Base-by-base conservation (phyloP, 2,797 vertebrate genomes). In the Mormyrops attenuatus region DNA sequence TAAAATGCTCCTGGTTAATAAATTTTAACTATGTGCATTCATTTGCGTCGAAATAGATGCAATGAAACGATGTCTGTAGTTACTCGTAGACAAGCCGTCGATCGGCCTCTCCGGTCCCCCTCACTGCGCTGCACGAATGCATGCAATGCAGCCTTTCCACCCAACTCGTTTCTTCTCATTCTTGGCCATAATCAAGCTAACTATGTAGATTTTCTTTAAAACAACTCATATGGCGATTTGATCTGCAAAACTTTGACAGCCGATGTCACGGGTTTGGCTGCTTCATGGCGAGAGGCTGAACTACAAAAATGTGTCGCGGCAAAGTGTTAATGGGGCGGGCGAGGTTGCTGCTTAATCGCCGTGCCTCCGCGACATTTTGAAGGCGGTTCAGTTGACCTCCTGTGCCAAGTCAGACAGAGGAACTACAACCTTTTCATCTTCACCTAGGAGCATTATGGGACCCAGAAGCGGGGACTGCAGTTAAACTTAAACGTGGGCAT, bases 341-440 rank as follows among this genome's bases (percentile, higher is more conserved):
- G 41, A 26, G 41, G 49, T n/a, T n/a, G 8, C 80, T 49, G 69
- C 80, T n/a, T 17, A n/a, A n/a, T 49, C 44, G 84, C 44, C 84
- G 49, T 30, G 49, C 41, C 49, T 85, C 49, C n/a, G 84, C 84
- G 84, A 52, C 84, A 85, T 85, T 85, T 85, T 85, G 49, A 52
- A 85, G 44, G 84, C 84, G 44, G n/a, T 52, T 49, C 49, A 52
- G 84, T 5, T 85, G 84, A 53, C 53, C 84, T 52, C 20, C 84
- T 13, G 84, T 85, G 47, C n/a, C 47, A 30, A 85, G 44, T 49
- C 84, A 26, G 9, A 85, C 26, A 13, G 44, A 15, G 84, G 44
- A 49, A 85, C 49, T 50, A 15, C 77, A 82, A n/a, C 20, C 41
- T 82, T 44, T 47, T 47, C 41, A n/a, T 82, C 20, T 82, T 82